These are phyloP conservation scores for Edolisoma coerulescens DNA, from an alignment of 2,113 vertebrate genomes.

Conservation along the genomic window DNA sequence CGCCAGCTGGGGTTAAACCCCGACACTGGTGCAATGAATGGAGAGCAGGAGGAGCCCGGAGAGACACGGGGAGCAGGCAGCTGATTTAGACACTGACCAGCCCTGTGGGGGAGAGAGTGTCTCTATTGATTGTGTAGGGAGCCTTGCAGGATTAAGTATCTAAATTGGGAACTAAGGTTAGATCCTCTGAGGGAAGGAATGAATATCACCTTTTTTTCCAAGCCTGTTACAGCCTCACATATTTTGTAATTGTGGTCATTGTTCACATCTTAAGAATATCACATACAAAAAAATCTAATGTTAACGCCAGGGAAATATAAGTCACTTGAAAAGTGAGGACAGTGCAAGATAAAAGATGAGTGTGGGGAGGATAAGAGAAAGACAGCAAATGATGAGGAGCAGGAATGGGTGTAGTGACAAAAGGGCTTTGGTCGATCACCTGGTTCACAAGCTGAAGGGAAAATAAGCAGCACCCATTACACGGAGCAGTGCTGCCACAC, in stretches of 20 bases:
- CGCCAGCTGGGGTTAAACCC: not conserved
- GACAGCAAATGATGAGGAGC: not conserved
- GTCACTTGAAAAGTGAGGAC: not conserved
- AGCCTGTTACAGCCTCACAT: not conserved
- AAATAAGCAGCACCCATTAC: not conserved
- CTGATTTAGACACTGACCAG: not conserved
- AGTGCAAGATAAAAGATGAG: not conserved
- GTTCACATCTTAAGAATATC: not conserved
- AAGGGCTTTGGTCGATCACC: not conserved
- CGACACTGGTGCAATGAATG: rapidly evolving
- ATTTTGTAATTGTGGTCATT: not conserved
- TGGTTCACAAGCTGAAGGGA: not conserved
- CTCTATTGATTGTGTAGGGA: not conserved
- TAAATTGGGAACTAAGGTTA: not conserved
- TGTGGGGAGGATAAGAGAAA: not conserved
- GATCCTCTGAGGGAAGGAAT: not conserved
- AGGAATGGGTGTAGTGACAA: not conserved
- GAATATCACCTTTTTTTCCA: not conserved
- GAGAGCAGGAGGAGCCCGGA: not conserved
- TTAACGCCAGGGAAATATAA: not conserved
- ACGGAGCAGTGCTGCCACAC: conserved; percentile 55
- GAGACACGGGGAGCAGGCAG: not conserved
- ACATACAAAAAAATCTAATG: not conserved
- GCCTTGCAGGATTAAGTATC: not conserved
- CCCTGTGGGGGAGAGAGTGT: rapidly evolving